A percentile compares a stretch with the other conserved stretches of the same genome.
phyloP scores from a whole-genome alignment of 2,797 vertebrate genomes.

The Enteromius thamalakanensis region DNA sequence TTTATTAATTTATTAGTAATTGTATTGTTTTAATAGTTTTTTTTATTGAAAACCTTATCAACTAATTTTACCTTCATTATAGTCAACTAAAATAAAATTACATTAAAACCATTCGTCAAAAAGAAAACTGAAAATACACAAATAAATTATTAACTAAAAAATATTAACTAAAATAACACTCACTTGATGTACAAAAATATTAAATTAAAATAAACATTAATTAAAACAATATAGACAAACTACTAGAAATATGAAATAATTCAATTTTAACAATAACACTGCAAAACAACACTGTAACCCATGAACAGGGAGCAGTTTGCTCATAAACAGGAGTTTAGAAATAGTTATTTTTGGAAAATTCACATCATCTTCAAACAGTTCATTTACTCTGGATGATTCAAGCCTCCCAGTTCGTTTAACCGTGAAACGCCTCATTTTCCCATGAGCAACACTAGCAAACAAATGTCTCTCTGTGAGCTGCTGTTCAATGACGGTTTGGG shows the following conservation, averaged over 20 bases:
- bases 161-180: background rate
- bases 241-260: background rate
- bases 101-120: too few relatives aligned
- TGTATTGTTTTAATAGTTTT: too few relatives aligned
- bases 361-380: background rate
- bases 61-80: too few relatives aligned
- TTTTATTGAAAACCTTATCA: too few relatives aligned
- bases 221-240: background rate
- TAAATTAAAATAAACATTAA: background rate
- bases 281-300: background rate
- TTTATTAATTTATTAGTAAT: too few relatives aligned
- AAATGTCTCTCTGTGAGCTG: background rate
- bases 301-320: background rate
- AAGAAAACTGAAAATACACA: background rate
- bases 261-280: background rate
- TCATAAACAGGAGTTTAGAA: background rate
- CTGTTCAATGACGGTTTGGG: background rate
- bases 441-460: background rate
- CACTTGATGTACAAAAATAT: too few relatives aligned
- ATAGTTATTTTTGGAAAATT: background rate
- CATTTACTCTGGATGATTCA: background rate
- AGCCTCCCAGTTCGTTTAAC: background rate
- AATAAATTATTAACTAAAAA: background rate
- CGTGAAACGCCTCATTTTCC: background rate
- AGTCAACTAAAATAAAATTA: too few relatives aligned